phyloP scores from a whole-genome alignment of 2,797 vertebrate genomes.

The Margarornis squamiger region DNA sequence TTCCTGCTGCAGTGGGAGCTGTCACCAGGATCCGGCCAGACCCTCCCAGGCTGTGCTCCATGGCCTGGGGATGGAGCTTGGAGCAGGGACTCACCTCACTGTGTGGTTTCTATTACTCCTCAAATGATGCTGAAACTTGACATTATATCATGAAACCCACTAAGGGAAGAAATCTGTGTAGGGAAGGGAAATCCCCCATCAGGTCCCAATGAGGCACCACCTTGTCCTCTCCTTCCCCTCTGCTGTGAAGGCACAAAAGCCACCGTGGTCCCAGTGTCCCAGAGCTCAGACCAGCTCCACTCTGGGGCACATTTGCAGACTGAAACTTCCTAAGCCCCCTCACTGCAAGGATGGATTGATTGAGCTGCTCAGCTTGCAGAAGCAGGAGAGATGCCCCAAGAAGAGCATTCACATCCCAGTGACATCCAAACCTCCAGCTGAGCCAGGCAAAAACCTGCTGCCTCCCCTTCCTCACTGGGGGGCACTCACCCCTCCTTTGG shows the following conservation, averaged over 20 bases:
- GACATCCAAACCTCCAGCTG: background rate
- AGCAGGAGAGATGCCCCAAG: background rate
- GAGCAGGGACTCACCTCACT: background rate
- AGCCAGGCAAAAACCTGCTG: background rate
- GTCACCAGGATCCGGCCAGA: background rate
- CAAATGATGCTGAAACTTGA: background rate
- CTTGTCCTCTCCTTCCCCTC: background rate
- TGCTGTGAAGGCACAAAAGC: background rate
- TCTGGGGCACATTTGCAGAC: fast-evolving
- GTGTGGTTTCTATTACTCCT: background rate
- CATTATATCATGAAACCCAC: background rate
- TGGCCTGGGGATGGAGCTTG: fast-evolving
- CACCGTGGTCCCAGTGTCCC: fast-evolving
- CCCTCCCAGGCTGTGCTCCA: background rate
- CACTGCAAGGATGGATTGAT: fast-evolving
- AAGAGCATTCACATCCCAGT: background rate
- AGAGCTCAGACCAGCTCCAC: fast-evolving
- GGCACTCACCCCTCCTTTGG: background rate
- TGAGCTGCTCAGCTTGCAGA: background rate
- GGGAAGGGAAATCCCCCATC: background rate
- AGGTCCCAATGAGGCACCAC: background rate
- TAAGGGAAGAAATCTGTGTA: background rate
- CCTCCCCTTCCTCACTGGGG: background rate
- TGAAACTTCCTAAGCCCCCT: background rate
- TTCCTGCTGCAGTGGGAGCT: background rate